Base-by-base conservation (phyloP, 2,113 vertebrate species). In the Dendrocopos noguchii region DNA sequence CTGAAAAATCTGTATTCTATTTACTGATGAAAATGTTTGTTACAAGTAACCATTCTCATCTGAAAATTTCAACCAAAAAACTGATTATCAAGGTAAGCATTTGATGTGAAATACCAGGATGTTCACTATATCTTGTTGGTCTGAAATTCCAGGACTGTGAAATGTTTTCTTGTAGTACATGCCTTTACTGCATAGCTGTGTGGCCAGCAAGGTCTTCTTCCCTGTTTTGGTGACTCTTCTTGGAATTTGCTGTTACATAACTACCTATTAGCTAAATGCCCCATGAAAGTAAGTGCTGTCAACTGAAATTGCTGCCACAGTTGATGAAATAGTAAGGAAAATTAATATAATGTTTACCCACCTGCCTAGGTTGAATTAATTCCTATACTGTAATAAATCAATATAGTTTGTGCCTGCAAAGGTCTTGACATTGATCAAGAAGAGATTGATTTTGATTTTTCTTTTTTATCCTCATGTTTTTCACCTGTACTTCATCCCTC, bases 11-110 rank as follows among this genome's bases (percentile, higher is more conserved):
- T 0, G 98, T 99, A 4, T 98, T 99, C 92, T 99, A 98, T 93
- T 95, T 99, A 76, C 94, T 99, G 80, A 98, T 99, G 95, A 99
- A 99, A 97, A 99, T 99, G 99, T 99, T 99, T 96, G 98, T 98
- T 68, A 98, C 97, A 84, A 98, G 98, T 95, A 97, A 93, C 79
- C 98, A 96, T 61, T 82, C 85, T 64, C 98, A 98, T 11, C 97
- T 99, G 74, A 98, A 98, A 94, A 97, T 95, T 36, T 98, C 98
- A 65, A 99, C 98, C 27, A 98, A 95, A 95, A 98, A 95, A 91
- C 97, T 99, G 47, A 97, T 99, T 72, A 84, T 99, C 17, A 99
- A 99, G 97, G 99, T 99, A 87, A 98, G 96, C 1, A 2, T 78
- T 90, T 70, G 15, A 36, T 44, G 33, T 66, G 53, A 80, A 80